Conservation (phyloP, 35 echinoderm and acorn worm genomes). For the Apostichopus californicus region DNA sequence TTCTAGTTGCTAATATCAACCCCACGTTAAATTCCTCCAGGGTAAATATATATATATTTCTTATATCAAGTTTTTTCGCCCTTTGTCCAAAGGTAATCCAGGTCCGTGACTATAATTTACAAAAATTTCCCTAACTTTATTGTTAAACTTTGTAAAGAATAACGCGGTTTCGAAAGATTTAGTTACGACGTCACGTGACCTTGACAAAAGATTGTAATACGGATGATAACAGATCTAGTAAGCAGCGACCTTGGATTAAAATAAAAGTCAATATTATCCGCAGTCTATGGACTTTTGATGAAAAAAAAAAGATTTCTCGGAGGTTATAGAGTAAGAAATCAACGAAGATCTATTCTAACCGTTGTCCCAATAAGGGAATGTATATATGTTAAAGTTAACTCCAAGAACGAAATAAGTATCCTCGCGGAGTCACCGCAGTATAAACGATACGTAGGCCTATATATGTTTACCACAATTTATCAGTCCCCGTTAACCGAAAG, state of each 20-base stretch:
- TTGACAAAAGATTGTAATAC: conserved; percentile 1
- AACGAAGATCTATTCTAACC: too few species aligned
- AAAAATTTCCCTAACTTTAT: neutral
- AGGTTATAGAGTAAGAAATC: neutral
- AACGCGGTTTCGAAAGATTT: conserved; percentile 3
- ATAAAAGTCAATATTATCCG: neutral
- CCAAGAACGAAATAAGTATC: too few species aligned
- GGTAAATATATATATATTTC: neutral
- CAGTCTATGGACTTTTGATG: neutral
- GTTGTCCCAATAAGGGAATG: too few species aligned
- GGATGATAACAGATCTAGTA: neutral
- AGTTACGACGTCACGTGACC: neutral
- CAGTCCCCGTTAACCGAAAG: too few species aligned
- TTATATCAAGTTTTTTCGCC: neutral
- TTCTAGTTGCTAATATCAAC: neutral
- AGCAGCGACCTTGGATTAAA: conserved; percentile 6
- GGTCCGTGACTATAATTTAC: neutral
- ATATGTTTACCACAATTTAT: too few species aligned
- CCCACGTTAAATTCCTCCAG: neutral
- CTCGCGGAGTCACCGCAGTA: too few species aligned
- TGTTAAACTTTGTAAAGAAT: neutral
- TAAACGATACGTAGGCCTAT: too few species aligned
- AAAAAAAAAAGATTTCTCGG: neutral
- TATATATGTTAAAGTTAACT: too few species aligned
- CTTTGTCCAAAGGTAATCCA: neutral